These are phyloP conservation scores for Amblyteles armatorius DNA, from an alignment of 2,888 invertebrate genomes.

Conservation along the genomic window DNA sequence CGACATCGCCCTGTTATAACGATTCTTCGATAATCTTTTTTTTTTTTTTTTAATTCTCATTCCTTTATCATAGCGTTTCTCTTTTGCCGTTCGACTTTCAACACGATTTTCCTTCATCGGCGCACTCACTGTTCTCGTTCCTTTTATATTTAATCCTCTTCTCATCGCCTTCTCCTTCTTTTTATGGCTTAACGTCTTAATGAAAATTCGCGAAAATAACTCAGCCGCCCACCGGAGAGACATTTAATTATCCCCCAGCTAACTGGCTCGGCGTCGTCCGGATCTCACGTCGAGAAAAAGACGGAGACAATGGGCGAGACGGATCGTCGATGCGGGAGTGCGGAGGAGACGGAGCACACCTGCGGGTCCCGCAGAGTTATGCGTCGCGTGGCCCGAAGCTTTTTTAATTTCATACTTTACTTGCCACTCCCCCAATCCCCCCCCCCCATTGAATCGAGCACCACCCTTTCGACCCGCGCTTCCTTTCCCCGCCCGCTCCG, in stretches of 20 bases:
- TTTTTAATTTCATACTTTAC: conserved; percentile 66
- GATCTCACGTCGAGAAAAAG: conserved; percentile 39
- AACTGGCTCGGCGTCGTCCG: conserved; percentile 63
- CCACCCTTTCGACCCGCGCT: conserved; percentile 26
- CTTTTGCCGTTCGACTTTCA: conserved; percentile 19
- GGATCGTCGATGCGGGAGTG: conserved; percentile 28
- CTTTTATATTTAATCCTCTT: conserved; percentile 43
- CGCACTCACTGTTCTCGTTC: conserved; percentile 4
- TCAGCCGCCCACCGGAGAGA: conserved; percentile 59
- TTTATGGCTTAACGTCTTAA: conserved; percentile 57
- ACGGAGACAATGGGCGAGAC: conserved; percentile 30
- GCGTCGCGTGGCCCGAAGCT: conserved; percentile 61
- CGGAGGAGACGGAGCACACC: conserved; percentile 28
- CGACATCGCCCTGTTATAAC: conserved; percentile 34
- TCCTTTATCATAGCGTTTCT: conserved; percentile 28
- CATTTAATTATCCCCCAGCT: conserved; percentile 65
- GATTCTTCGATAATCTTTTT: conserved; percentile 41
- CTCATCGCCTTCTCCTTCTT: conserved; percentile 31
- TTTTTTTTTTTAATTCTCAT: conserved; percentile 7
- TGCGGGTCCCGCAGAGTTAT: conserved; percentile 46
- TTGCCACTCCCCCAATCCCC: conserved; percentile 22
- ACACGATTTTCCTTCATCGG: conserved; percentile 17
- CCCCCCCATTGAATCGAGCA: conserved; percentile 24
- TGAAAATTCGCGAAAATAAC: conserved; percentile 65
- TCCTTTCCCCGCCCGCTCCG: conserved; percentile 1